These are phyloP conservation scores for Ochropleura plecta DNA, from an alignment of 2,888 invertebrate genomes.

Conservation along the genomic window DNA sequence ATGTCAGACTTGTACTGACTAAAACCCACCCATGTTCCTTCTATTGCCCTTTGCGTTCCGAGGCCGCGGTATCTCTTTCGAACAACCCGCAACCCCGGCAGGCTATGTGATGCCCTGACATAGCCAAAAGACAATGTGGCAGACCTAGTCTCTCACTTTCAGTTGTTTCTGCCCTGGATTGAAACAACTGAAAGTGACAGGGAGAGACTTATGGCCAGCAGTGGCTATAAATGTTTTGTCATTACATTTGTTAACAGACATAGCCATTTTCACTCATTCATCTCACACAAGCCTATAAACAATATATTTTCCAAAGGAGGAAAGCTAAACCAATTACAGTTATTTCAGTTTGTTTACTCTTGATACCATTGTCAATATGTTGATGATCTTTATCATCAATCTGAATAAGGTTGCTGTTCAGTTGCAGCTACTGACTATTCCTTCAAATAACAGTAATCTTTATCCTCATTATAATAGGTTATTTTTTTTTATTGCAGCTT, in stretches of 20 bases:
- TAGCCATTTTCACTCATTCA: background rate
- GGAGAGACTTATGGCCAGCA: no score
- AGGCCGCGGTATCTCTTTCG: no score
- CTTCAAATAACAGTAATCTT: background rate
- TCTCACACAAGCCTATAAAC: background rate
- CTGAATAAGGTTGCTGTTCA: background rate
- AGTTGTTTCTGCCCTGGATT: no score
- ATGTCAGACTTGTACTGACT: no score
- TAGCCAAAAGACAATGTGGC: no score
- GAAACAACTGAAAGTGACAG: no score
- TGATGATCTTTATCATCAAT: background rate
- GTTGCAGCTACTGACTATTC: background rate
- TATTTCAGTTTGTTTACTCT: background rate
- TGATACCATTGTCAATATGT: background rate
- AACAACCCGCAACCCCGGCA: no score
- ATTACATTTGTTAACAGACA: no score
- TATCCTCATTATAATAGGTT: background rate
- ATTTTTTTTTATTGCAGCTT: background rate
- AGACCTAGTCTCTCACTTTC: no score
- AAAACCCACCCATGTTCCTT: no score
- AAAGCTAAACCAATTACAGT: background rate
- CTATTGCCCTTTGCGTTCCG: no score
- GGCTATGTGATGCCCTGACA: no score
- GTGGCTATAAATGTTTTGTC: background rate
- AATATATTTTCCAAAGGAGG: background rate